These are phyloP conservation scores for Melanogrammus aeglefinus DNA, from an alignment of 2,797 vertebrate species.

Conservation along the genomic window DNA sequence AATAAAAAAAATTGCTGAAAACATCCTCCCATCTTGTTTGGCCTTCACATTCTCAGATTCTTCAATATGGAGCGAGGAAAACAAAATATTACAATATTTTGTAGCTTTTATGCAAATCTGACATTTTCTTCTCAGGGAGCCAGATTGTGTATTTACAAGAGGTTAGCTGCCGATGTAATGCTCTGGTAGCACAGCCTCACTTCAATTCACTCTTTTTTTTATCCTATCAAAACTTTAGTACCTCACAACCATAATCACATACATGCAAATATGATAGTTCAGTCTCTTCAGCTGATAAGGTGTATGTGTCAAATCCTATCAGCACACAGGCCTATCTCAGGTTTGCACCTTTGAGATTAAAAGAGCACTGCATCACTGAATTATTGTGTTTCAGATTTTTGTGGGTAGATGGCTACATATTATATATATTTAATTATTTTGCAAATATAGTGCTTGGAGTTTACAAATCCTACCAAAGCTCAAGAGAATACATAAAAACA, in stretches of 20 bases:
- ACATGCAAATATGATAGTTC: constrained; percentile 41
- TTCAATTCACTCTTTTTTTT: constrained; percentile 46
- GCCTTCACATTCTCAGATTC: constrained; percentile 38
- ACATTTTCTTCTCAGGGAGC: constrained; percentile 62
- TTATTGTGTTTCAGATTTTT: not conserved
- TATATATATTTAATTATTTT: not conserved
- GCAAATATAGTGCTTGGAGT: constrained; percentile 5
- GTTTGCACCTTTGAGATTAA: constrained; percentile 38
- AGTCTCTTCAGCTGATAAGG: constrained; percentile 31
- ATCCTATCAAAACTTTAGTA: constrained; percentile 59
- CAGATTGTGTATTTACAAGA: constrained; percentile 62
- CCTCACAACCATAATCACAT: constrained; percentile 51
- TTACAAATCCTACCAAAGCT: constrained; percentile 9
- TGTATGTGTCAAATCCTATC: constrained; percentile 31
- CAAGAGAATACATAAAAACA: constrained; percentile 4
- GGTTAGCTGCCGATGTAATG: constrained; percentile 55
- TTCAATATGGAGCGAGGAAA: constrained; percentile 47
- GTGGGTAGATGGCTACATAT: not conserved
- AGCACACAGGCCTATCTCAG: constrained; percentile 35
- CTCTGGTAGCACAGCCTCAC: constrained; percentile 58
- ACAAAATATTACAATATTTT: constrained; percentile 65
- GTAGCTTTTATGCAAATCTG: constrained; percentile 70
- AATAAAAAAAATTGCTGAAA: constrained; percentile 34
- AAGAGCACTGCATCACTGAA: constrained; percentile 24
- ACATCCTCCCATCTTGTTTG: constrained; percentile 45